A percentile compares a stretch with the other conserved stretches of the same genome.
Evolutionary conservation across 2,888 invertebrate genomes (phyloP).

Genomic region (Koerneria pararmatus): DNA sequence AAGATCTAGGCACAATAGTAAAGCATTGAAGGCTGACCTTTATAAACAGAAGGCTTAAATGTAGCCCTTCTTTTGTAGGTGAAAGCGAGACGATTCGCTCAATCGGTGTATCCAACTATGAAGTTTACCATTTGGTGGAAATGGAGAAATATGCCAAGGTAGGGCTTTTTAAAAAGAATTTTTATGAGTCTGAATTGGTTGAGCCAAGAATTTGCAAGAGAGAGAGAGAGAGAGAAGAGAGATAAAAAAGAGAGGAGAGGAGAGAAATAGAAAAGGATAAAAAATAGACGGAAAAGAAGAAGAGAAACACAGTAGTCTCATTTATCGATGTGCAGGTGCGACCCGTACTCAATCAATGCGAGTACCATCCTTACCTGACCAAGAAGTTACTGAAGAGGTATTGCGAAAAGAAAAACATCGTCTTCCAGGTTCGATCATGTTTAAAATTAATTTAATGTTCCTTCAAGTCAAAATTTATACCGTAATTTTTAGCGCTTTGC

Average conservation of each 20-base stretch:
- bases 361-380: constrained; percentile 61
- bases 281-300: background rate
- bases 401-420: constrained; percentile 58
- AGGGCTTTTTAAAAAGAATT: background rate
- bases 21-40: no score
- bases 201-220: background rate
- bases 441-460: no score
- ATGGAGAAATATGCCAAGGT: constrained; percentile 60
- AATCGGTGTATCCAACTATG: constrained; percentile 80
- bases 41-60: no score
- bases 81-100: constrained; percentile 65
- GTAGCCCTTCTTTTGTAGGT: no score
- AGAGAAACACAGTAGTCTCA: background rate
- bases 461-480: no score
- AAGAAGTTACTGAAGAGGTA: constrained; percentile 54
- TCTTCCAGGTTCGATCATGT: constrained; percentile 42
- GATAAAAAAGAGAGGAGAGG: constrained; percentile 1
- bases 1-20: no score
- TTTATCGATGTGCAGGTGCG: background rate
- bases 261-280: background rate
- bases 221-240: background rate
- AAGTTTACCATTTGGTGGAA: constrained; percentile 70
- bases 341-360: constrained; percentile 57
- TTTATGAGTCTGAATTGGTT: background rate
- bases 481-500: no score